Percentiles rank a stretch among this genome's conserved stretches.
These are phyloP conservation scores for Myodes glareolus DNA, from an alignment of 2,113 vertebrate genomes.

Conservation along the genomic window DNA sequence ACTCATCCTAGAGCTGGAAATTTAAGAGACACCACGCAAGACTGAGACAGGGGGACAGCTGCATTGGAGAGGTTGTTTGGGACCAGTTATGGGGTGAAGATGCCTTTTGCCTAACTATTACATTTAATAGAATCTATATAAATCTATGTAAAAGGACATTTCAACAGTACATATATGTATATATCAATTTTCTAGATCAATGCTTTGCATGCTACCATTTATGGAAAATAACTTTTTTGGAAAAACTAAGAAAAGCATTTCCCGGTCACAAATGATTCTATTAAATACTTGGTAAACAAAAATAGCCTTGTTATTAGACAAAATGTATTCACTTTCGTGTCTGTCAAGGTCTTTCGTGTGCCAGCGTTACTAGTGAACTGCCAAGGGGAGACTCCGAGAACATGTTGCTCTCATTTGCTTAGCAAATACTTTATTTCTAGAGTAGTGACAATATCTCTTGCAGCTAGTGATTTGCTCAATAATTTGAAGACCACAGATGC, in stretches of 20 bases:
- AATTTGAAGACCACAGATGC: slow-evolving; percentile 3
- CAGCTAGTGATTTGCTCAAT: slow-evolving; percentile 16
- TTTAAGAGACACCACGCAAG: background rate
- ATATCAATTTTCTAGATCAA: background rate
- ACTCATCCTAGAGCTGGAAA: background rate
- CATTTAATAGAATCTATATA: background rate
- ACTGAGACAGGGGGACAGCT: background rate
- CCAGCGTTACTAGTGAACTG: background rate
- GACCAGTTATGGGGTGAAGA: background rate
- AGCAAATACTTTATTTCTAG: background rate
- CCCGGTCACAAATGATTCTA: background rate
- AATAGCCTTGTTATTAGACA: background rate
- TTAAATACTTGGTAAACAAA: background rate
- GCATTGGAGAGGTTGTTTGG: background rate
- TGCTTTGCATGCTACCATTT: background rate
- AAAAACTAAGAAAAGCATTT: background rate
- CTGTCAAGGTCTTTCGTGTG: background rate
- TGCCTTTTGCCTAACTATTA: background rate
- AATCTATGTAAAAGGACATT: background rate
- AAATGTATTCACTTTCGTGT: background rate
- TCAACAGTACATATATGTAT: background rate
- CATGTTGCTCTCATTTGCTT: background rate
- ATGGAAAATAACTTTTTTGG: background rate
- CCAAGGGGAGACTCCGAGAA: background rate
- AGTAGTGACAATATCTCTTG: background rate